Evolutionary conservation across 2,888 invertebrate genomes (phyloP), one percentile per base, ranked within the genome.

Genomic region (Plagodis dolabraria): DNA sequence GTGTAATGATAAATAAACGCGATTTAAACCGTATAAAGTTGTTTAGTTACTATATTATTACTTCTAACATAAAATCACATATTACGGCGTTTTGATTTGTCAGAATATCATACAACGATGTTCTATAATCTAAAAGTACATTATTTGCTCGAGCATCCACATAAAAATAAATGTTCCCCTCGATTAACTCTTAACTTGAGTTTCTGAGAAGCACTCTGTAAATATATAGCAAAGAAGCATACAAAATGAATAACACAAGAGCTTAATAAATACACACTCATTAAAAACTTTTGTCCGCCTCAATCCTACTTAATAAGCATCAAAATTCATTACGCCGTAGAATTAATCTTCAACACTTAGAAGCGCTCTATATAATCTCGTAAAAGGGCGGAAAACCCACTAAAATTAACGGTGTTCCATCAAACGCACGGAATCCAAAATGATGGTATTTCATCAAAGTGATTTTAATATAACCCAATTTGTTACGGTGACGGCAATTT

Each of bases 391-490:
- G 11, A n/a, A 48, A 53, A 57, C 33, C 33, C 12, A 38, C 12
- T 40, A 36, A 12, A 38, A 40, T 45, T 22, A 42, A 43, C 36
- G 53, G 43, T 33, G 48, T 56, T 48, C 12, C 50, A 11, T 55
- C n/a, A 57, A 53, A 33, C 36, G 45, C 45, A 52, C 36, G 34
- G 42, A 46, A 47, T 55, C 52, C 52, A 36, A 58, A 62, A 57
- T 58, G 47, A 44, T 51, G 60, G 44, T 45, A 38, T 42, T 63
- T 48, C 55, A 59, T 67, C 52, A 53, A 63, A 55, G 60, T 62
- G 52, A 64, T 61, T 68, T 64, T 65, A 63, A 67, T 65, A 63
- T 57, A 56, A 63, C 53, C 48, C 49, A 63, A 67, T 69, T 69
- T 66, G 64, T 62, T 49, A 62, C 57, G 42, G 40, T 55, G 58